Evolutionary conservation across 53 echinoderm and acorn worm species (phyloP), one percentile per base, ranked within the genome.

Genomic region (Paracentrotus lividus): DNA sequence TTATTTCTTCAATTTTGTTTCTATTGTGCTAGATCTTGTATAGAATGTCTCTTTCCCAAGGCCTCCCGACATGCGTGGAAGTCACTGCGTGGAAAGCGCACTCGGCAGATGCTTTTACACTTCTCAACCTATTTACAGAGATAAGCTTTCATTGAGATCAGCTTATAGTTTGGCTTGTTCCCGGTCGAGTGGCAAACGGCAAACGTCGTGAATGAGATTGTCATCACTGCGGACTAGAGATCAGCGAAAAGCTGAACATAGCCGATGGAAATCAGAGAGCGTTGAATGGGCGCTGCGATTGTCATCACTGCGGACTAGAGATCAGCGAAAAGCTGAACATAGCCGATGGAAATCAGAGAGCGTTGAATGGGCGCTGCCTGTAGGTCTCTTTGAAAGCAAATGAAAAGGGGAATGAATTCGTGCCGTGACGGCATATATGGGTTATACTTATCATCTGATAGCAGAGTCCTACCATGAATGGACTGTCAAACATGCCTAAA

Each of bases 61-160:
- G 29, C 64, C 31, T 18, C 29, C 29, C 27, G 31, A 31, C 5
- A 72, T 5, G n/a, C 32, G 72, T 10, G 40, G 40, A 72, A 38
- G 40, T 72, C 38, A n/a, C n/a, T n/a, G 38, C 72, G 72, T 40
- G 20, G 21, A 72, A 40, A 72, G 21, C 10, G 4, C 4, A 38
- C 40, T 72, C 38, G 27, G 40, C 18, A 16, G 72, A 40, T 16
- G 72, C 5, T 36, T 72, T 72, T 40, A 36, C 67, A 32, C 72
- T 32, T 36, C 5, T 72, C 72, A 72, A 72, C 72, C 72, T 72
- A 72, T 36, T 72, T 72, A 38, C 36, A 36, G 72, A 72, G 40
- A 72, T 38, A 16, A 36, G 16, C 72, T 38, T 72, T 72, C 40
- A 40, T 20, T 72, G 40, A 38, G 40, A 72, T 40, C 40, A 32